These are phyloP conservation scores for Saimiri boliviensis DNA, from an alignment of 2,113 vertebrate genomes.

Conservation along the genomic window DNA sequence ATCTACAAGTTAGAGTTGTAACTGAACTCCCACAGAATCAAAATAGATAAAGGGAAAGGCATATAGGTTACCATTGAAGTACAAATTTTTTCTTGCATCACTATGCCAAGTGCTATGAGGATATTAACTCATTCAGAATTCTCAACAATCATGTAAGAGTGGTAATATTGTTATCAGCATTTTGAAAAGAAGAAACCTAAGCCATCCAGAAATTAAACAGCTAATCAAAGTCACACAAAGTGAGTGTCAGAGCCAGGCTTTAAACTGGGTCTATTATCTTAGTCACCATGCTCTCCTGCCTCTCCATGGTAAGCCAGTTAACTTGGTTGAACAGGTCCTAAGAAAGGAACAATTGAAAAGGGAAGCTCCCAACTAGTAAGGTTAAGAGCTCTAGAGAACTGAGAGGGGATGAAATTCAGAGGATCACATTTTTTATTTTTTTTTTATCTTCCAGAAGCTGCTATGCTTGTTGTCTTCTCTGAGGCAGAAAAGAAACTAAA, in stretches of 20 bases:
- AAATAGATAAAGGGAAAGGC: background rate
- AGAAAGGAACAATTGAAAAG: background rate
- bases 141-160: background rate
- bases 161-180: background rate
- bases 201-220: background rate
- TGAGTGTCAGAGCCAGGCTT: background rate
- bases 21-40: background rate
- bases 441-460: background rate
- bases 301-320: background rate
- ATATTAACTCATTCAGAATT: background rate
- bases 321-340: background rate
- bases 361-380: background rate
- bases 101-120: background rate
- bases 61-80: background rate
- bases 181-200: constrained; percentile 36
- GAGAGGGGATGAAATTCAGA: background rate
- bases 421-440: background rate
- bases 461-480: background rate
- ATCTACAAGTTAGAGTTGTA: background rate
- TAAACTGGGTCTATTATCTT: background rate
- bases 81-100: background rate
- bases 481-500: constrained; percentile 7
- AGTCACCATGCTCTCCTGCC: background rate
- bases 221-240: background rate
- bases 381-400: background rate